A percentile compares a stretch with the other conserved stretches of the same genome.
These are phyloP conservation scores for Drosophila neocordata DNA, from an alignment of 1,140 invertebrate genomes.

Conservation along the genomic window DNA sequence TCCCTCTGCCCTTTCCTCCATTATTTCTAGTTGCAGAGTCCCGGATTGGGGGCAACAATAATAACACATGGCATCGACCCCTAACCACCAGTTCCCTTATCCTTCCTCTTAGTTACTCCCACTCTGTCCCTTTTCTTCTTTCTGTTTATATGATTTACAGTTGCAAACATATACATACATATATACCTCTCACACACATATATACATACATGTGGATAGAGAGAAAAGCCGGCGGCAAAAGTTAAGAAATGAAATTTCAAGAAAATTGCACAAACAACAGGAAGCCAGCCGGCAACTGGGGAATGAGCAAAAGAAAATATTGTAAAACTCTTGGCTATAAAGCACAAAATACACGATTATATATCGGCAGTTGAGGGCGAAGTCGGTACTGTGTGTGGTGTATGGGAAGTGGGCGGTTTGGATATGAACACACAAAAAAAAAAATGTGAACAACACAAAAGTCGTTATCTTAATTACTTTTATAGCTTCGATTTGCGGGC, in stretches of 20 bases:
- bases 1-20: neutral
- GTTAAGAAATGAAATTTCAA: conserved; percentile 81
- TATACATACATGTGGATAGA: neutral
- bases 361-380: conserved; percentile 47
- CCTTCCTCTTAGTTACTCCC: conserved; percentile 3
- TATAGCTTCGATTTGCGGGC: conserved; percentile 73
- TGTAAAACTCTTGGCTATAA: conserved; percentile 76
- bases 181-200: neutral
- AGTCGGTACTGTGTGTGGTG: neutral
- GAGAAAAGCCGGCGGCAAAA: conserved; percentile 61
- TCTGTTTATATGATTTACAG: conserved; percentile 69
- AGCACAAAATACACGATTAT: conserved; percentile 71
- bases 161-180: conserved; percentile 31
- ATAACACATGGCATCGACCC: conserved; percentile 50
- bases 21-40: neutral
- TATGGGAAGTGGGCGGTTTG: neutral
- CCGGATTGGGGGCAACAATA: conserved; percentile 28
- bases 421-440: neutral
- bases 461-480: conserved; percentile 81
- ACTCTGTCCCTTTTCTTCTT: conserved; percentile 5
- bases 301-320: conserved; percentile 60
- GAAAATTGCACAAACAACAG: conserved; percentile 77
- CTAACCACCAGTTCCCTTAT: conserved; percentile 1
- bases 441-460: conserved; percentile 63
- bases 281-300: conserved; percentile 44